These are phyloP conservation scores for Phrynocephalus guinanensis DNA, from an alignment of 2,797 vertebrate genomes.

Conservation along the genomic window DNA sequence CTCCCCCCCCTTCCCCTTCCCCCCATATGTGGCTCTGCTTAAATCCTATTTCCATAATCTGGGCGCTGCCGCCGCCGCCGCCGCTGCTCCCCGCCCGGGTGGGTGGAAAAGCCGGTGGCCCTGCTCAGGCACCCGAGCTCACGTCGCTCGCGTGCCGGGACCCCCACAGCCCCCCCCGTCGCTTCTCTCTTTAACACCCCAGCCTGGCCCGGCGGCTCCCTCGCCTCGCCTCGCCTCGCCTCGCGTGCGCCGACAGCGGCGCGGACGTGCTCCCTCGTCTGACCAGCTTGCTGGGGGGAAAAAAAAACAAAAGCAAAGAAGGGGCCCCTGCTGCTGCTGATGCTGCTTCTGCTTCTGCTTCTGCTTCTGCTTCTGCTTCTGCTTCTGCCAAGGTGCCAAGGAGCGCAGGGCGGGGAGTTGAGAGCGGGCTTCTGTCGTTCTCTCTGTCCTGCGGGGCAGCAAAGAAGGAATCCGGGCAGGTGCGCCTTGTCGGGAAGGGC, in stretches of 20 bases:
- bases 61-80: background rate
- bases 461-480: background rate
- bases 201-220: no score
- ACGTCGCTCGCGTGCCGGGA: slow-evolving; percentile 83
- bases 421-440: no score
- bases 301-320: background rate
- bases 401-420: no score
- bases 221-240: accelerated
- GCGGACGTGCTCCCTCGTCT: background rate
- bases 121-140: slow-evolving; percentile 71
- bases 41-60: slow-evolving; percentile 62
- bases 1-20: slow-evolving; percentile 11
- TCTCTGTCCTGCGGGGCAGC: background rate
- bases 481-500: no score
- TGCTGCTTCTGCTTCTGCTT: no score
- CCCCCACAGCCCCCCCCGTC: slow-evolving; percentile 72
- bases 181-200: background rate
- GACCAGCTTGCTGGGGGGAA: background rate
- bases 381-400: no score
- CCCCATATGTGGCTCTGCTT: slow-evolving; percentile 50
- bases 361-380: no score
- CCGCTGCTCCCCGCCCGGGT: background rate
- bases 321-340: no score
- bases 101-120: slow-evolving; percentile 10
- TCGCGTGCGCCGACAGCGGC: background rate